Evolutionary conservation across 2,797 vertebrate genomes (phyloP), one percentile per base, ranked within the genome.

Genomic region (Syngnathus acus): DNA sequence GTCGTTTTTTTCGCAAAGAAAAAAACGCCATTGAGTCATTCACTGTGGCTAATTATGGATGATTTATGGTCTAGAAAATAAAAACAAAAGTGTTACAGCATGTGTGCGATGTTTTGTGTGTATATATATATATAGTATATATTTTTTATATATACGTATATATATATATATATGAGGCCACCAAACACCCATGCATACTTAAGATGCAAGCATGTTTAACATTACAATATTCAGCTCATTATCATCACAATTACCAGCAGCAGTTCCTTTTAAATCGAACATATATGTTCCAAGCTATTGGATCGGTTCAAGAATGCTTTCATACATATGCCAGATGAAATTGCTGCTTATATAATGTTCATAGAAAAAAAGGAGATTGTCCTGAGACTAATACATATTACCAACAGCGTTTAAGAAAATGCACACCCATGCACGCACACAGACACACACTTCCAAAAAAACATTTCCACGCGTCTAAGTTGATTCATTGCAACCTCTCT

Each of bases 211-310:
- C 70, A 82, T 75, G 62, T 74, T 89, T 88, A 85, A 79, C 84
- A 88, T 87, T n/a, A 82, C 83, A 89, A 89, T 86, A 88, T 88
- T 78, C 82, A 81, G 60, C 84, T 89, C 81, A 89, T 88, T 89
- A 88, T 78, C 88, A 89, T 89, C 74, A 87, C 86, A 87, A 88
- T 87, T 80, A 83, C 73, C 68, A 72, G 76, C 21, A 75, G 75
- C 74, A 62, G 73, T 72, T 74, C 68, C 68, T 68, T 21, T 79
- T 74, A 81, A 77, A 78, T 37, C 48, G 47, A 59, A 68, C 59
- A 54, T 45, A 75, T 58, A 37, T 72, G 62, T 62, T 67, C 26
- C 32, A 14, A 19, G 55, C 39, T 64, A 7, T 6, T 47, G 45
- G 14, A 19, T 6, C 58, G 37, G 21, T 37, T 57, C 26, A 16